These are phyloP conservation scores for Rhynchonycteris naso DNA, from an alignment of 2,797 vertebrate genomes.

Conservation along the genomic window DNA sequence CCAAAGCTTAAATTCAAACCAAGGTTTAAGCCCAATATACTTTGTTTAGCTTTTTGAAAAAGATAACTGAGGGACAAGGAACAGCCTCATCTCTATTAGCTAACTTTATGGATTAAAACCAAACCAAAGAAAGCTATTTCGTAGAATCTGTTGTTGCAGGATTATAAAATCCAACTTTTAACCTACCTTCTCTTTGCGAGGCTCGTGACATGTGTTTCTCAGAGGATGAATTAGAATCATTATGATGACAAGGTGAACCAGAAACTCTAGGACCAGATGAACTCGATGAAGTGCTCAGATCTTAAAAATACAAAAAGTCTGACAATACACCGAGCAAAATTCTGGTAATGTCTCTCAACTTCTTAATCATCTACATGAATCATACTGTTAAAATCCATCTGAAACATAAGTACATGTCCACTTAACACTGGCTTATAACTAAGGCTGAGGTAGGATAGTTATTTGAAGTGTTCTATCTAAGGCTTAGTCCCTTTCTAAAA, in stretches of 20 bases:
- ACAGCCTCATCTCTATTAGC: not conserved
- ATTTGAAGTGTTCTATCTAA: conserved; percentile 18
- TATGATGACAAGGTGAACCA: conserved; percentile 91
- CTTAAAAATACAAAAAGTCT: conserved; percentile 84
- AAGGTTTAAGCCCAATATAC: not conserved
- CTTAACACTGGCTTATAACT: conserved; percentile 15
- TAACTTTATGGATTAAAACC: conserved; percentile 63
- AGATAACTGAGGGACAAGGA: not conserved
- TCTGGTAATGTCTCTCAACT: conserved; percentile 22
- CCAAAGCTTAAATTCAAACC: conserved; percentile 44
- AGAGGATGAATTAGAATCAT: conserved; percentile 85
- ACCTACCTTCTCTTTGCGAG: conserved; percentile 93
- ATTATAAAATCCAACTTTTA: conserved; percentile 21
- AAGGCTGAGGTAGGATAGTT: not conserved
- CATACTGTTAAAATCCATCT: conserved; percentile 50
- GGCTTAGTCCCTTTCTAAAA: conserved; percentile 39
- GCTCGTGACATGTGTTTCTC: conserved; percentile 92
- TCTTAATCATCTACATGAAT: conserved; percentile 39
- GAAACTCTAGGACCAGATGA: conserved; percentile 90
- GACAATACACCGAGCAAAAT: conserved; percentile 51
- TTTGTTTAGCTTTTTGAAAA: conserved; percentile 32
- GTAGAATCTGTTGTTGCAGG: conserved; percentile 4
- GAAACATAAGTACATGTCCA: not conserved
- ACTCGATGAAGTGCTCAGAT: conserved; percentile 88
- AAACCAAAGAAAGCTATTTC: conserved; percentile 44